Conservation (phyloP, 2,797 vertebrate species). For the Rhynchonycteris naso region DNA sequence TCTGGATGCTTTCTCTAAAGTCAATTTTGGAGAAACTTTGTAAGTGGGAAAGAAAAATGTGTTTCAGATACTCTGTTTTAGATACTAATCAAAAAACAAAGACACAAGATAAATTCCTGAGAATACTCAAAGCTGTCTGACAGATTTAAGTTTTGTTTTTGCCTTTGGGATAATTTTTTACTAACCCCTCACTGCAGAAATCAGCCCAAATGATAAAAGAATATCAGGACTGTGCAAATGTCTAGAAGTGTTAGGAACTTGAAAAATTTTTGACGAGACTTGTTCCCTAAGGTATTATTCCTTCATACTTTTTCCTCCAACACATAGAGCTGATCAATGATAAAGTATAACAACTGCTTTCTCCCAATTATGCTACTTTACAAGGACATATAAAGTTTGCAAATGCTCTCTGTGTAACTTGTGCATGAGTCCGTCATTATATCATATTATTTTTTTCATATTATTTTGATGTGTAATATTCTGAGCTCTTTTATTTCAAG, state of each 20-base stretch:
- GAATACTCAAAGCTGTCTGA: background rate
- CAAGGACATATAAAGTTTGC: background rate
- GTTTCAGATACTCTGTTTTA: background rate
- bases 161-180: background rate
- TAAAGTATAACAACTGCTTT: background rate
- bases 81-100: background rate
- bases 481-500: background rate
- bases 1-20: background rate
- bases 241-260: background rate
- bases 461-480: background rate
- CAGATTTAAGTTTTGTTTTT: background rate
- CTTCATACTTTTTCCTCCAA: background rate
- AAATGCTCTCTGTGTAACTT: background rate
- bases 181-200: background rate
- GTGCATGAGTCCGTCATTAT: background rate
- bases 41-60: background rate
- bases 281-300: background rate
- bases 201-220: background rate
- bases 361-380: background rate
- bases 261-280: background rate
- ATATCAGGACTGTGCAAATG: background rate
- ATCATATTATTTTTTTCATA: background rate
- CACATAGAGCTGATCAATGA: background rate
- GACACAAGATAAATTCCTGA: background rate
- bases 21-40: background rate